phyloP scores from a whole-genome alignment of 2,113 vertebrate species.

The Engraulis encrasicolus region DNA sequence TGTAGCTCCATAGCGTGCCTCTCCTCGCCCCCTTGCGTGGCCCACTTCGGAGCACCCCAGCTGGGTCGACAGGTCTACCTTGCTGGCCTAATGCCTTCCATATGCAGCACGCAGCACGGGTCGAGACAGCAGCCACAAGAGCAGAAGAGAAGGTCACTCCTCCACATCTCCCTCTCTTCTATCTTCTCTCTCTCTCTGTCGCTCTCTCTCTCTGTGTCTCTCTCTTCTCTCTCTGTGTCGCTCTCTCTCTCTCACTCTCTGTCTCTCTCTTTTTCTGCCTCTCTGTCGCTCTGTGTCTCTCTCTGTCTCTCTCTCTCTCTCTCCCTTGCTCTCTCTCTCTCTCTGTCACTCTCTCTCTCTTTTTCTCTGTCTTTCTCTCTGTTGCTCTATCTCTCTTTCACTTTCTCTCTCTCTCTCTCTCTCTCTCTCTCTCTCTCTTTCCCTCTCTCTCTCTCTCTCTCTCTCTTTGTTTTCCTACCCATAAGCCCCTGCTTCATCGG shows the following conservation, averaged over 20 bases:
- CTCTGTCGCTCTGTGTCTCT: no score
- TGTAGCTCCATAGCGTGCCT: not conserved
- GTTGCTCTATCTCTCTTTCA: conserved; percentile 54
- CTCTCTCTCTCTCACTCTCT: conserved; percentile 46
- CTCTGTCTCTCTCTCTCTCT: conserved; percentile 53
- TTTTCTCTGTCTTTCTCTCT: conserved; percentile 61
- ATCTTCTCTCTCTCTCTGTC: conserved; percentile 55
- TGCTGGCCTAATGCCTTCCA: conserved; percentile 71
- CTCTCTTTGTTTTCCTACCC: conserved; percentile 62
- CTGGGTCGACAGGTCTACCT: conserved; percentile 67
- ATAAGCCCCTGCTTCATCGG: conserved; percentile 46
- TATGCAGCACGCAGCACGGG: conserved; percentile 70
- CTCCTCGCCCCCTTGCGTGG: conserved; percentile 39
- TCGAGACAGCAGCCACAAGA: conserved; percentile 60
- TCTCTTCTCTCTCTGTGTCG: no score
- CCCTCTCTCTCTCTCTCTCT: conserved; percentile 48
- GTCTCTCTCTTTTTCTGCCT: conserved; percentile 62
- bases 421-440: conserved; percentile 61
- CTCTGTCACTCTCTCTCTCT: conserved; percentile 44
- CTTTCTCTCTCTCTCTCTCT: conserved; percentile 60
- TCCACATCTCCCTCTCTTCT: not conserved
- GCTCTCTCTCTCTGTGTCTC: conserved; percentile 48
- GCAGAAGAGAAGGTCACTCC: conserved; percentile 51
- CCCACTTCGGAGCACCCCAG: conserved; percentile 52
- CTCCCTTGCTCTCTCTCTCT: conserved; percentile 58